Percentiles rank a stretch among this genome's conserved stretches.
phyloP scores from a whole-genome alignment of 2,113 vertebrate species.

The Gymnobelideus leadbeateri region DNA sequence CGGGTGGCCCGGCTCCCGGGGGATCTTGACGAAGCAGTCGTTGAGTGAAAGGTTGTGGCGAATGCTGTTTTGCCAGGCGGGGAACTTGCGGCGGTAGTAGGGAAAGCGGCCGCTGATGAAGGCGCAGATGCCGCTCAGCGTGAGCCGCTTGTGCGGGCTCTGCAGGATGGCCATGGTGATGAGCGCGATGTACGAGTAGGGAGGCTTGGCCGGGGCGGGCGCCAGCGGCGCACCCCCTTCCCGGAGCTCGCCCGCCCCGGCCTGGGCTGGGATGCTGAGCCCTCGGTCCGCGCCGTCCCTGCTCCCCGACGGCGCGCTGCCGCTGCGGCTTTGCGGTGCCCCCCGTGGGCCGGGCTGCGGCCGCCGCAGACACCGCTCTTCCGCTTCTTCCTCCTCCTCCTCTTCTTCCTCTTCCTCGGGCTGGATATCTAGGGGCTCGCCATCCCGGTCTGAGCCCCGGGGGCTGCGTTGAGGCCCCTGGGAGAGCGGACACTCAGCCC shows the following conservation, averaged over 20 bases:
- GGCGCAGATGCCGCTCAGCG: constrained; percentile 93
- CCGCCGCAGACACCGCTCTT: background rate
- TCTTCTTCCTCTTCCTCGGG: constrained; percentile 27
- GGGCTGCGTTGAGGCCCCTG: background rate
- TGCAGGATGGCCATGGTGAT: constrained; percentile 96
- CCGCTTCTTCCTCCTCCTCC: background rate
- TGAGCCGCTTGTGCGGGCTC: constrained; percentile 91
- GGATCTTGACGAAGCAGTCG: constrained; percentile 98
- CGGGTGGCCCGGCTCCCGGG: constrained; percentile 94
- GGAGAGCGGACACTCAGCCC: background rate
- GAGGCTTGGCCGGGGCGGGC: constrained; percentile 86
- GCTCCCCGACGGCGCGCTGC: background rate
- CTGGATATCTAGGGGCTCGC: constrained; percentile 30
- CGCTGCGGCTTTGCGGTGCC: background rate
- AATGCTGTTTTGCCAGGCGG: constrained; percentile 97
- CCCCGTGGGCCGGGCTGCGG: background rate
- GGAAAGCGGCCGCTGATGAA: constrained; percentile 95
- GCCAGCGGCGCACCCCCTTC: background rate
- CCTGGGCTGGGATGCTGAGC: background rate
- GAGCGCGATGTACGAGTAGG: constrained; percentile 94
- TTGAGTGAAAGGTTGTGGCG: constrained; percentile 97
- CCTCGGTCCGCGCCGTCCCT: background rate
- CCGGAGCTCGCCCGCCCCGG: background rate
- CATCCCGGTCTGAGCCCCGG: constrained; percentile 6
- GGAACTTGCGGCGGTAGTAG: constrained; percentile 92